Evolutionary conservation across 2,888 invertebrate genomes (phyloP).

Genomic region (Ennomos fuscantarius): DNA sequence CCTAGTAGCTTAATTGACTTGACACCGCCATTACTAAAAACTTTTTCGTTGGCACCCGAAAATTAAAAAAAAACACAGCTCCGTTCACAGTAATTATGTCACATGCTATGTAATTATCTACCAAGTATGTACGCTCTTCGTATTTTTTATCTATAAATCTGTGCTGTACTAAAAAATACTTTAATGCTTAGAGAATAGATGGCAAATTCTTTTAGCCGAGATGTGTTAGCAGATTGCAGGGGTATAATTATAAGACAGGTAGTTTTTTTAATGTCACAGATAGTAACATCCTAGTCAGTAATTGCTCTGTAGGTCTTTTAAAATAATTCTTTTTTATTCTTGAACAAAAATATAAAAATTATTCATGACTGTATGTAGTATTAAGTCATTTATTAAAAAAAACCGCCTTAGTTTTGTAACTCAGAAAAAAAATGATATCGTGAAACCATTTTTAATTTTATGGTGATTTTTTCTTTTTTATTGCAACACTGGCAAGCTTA

Average conservation of each 20-base stretch:
- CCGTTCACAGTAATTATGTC: slow-evolving; percentile 64
- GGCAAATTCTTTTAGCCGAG: slow-evolving; percentile 36
- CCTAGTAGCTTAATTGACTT: slow-evolving; percentile 12
- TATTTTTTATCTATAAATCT: slow-evolving; percentile 59
- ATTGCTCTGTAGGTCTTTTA: slow-evolving; percentile 48
- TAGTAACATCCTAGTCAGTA: slow-evolving; percentile 54
- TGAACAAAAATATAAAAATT: not conserved
- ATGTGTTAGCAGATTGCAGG: slow-evolving; percentile 43
- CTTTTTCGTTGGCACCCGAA: slow-evolving; percentile 40
- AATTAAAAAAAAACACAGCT: slow-evolving; percentile 44
- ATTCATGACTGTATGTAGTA: not conserved
- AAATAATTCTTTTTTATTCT: slow-evolving; percentile 11
- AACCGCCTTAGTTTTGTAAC: no score
- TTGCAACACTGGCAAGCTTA: no score
- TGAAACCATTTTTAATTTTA: no score
- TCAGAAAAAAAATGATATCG: no score
- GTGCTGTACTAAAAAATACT: slow-evolving; percentile 47
- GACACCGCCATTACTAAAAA: slow-evolving; percentile 5
- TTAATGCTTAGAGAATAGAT: slow-evolving; percentile 44
- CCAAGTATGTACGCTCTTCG: slow-evolving; percentile 49
- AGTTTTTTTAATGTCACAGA: slow-evolving; percentile 59
- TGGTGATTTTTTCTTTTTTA: no score
- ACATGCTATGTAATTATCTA: slow-evolving; percentile 63
- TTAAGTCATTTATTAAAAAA: no score
- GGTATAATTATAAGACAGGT: slow-evolving; percentile 62